Percentiles rank a stretch among this genome's conserved stretches.
These are phyloP conservation scores for Baccha elongata DNA, from an alignment of 2,888 invertebrate genomes.

Conservation along the genomic window DNA sequence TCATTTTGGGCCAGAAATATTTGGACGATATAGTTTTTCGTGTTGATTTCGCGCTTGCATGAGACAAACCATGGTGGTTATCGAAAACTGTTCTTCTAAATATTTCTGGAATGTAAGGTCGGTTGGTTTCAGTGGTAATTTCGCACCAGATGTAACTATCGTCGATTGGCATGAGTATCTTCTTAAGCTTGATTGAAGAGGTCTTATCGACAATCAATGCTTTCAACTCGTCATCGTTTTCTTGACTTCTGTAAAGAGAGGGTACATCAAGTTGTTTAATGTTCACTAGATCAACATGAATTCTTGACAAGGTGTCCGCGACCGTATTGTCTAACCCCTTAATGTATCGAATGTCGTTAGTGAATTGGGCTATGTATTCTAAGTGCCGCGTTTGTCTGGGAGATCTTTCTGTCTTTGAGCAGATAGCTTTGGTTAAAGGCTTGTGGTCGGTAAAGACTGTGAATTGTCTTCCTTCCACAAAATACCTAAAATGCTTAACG, in stretches of 20 bases:
- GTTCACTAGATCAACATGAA: background rate
- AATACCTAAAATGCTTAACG: background rate
- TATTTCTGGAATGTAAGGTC: conserved; percentile 1
- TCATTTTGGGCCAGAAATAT: no score
- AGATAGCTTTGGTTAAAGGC: background rate
- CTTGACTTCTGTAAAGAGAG: background rate
- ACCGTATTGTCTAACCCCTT: background rate
- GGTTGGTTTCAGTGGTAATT: background rate
- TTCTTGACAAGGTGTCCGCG: background rate
- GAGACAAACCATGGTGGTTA: background rate
- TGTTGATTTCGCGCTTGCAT: background rate
- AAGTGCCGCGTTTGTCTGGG: background rate
- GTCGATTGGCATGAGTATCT: conserved; percentile 3
- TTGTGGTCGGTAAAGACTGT: no score
- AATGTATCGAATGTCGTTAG: conserved; percentile 1
- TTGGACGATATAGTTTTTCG: conserved; percentile 1
- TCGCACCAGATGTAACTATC: conserved; percentile 4
- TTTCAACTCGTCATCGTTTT: conserved; percentile 2
- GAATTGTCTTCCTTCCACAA: no score
- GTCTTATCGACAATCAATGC: background rate
- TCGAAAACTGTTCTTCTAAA: background rate
- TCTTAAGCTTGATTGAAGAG: conserved; percentile 1
- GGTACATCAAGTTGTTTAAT: background rate
- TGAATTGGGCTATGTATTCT: background rate
- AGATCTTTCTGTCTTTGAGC: background rate